Base-by-base conservation (phyloP, 2,113 vertebrate species). In the Petroica traversi region DNA sequence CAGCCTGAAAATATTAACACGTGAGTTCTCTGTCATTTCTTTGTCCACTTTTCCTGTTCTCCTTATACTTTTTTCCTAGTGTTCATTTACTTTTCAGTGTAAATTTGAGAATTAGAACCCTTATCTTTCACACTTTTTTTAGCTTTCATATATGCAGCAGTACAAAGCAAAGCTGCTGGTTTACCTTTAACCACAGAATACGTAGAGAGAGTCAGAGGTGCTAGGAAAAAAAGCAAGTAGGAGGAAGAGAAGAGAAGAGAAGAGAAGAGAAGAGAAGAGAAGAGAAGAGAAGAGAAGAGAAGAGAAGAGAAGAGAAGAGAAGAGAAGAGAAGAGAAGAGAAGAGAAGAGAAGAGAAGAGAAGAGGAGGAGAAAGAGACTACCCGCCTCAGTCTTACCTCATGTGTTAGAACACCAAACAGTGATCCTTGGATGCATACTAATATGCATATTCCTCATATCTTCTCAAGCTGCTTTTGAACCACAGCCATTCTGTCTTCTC, bases 341-440 rank as follows among this genome's bases (percentile, higher is more conserved):
- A n/a, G n/a, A n/a, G n/a, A n/a, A n/a, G n/a, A n/a, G n/a, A n/a
- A n/a, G n/a, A n/a, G n/a, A n/a, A n/a, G 15, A 58, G 62, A 40
- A 58, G 51, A 71, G 36, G 34, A 31, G 13, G 25, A 66, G 16
- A 75, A 58, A 23, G 33, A 73, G 8, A n/a, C 40, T 33, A 43
- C 14, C 16, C 62, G 25, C 11, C 5, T 45, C 5, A 8, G 11
- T 49, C 0, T 0, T 33, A 40, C 43, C 11, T 54, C 26, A 3
- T 40, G 11, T 0, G 0, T 40, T 36, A 66, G 38, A 66, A 78
- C 18, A 89, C 26, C 26, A 29, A 41, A 13, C 17, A 45, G 23
- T 62, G 17, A 74, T 58, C 29, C 34, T 41, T 61, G 20, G 5
- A 75, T 2, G 12, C 1, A 1, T 22, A 31, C 9, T 36, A 12